Evolutionary conservation across 2,113 vertebrate species (phyloP).

Genomic region (Solea senegalensis): DNA sequence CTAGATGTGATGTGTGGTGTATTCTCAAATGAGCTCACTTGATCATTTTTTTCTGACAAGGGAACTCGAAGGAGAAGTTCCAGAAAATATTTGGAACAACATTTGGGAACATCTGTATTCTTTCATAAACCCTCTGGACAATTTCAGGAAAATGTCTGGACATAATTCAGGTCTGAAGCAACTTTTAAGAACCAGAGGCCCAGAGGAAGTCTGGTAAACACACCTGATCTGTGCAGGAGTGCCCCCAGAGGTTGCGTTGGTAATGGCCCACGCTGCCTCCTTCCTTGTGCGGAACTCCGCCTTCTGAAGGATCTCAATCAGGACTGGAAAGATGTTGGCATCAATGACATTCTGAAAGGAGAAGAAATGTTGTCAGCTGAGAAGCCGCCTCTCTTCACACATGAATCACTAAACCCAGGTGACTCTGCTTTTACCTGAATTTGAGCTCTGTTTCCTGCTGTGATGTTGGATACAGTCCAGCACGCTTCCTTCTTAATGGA

Average conservation of each 20-base stretch:
- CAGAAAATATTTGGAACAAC: no score
- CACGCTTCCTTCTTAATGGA: slow-evolving; percentile 93
- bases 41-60: no score
- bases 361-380: background rate
- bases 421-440: slow-evolving; percentile 76
- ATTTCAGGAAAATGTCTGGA: no score
- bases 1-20: no score
- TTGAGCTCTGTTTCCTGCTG: slow-evolving; percentile 91
- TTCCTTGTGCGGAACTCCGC: slow-evolving; percentile 96
- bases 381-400: background rate
- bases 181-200: no score
- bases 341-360: slow-evolving; percentile 87
- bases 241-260: slow-evolving; percentile 96
- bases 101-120: no score
- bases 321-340: slow-evolving; percentile 91
- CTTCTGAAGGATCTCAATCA: slow-evolving; percentile 94
- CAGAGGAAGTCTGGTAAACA: background rate
- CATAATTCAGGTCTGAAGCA: no score
- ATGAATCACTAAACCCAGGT: background rate
- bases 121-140: no score
- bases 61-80: no score
- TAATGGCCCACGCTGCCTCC: slow-evolving; percentile 98
- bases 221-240: slow-evolving; percentile 83
- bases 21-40: no score
- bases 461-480: slow-evolving; percentile 94